Base-by-base conservation (phyloP, 2,888 invertebrate genomes). In the Caenorhabditis wallacei region DNA sequence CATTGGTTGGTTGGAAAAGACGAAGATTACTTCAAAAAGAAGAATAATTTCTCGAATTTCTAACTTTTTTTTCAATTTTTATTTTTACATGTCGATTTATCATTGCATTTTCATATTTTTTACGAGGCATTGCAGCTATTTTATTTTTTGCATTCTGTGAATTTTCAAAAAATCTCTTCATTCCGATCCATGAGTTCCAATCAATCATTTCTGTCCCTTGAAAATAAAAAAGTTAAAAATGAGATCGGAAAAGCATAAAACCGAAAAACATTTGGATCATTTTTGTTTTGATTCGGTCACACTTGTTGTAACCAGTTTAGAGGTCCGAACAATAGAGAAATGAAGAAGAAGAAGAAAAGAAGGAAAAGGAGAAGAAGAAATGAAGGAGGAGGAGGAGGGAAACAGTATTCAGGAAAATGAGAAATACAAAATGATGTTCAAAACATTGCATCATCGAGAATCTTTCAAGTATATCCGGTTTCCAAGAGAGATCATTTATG, bases 1-100 rank as follows among this genome's bases (percentile, higher is more conserved):
- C 76, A 54, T 61, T 82, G 82, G 82, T 26, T 82, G 24, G 63
- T 30, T 11, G 78, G 72, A 20, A 82, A 82, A 40, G 82, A 82
- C 35, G 66, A 68, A 11, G 75, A 80, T 0, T 84, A 80, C 22
- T 84, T 84, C 46, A 70, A 75, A 20, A 78, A 69, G 22, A 64
- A 64, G 10, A 63, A 13, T 26, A 56, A 71, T 57, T 40, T 35
- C 2, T 56, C 20, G 4, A 24, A 18, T 56, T 10, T 56, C n/a
- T 24, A 37, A 20, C 24, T 69, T 8, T 40, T 43, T n/a, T 43
- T 26, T 24, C 22, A 10, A n/a, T 69, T 35, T 7, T 40, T 69
- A 10, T 16, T 37, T 20, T 43, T 43, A 40, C 61, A 63, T 63
- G 18, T 43, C 24, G 22, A 3, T 30, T 30, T 1, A 7, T 13